phyloP scores from a whole-genome alignment of 2,113 vertebrate species.

The Columba janthina region DNA sequence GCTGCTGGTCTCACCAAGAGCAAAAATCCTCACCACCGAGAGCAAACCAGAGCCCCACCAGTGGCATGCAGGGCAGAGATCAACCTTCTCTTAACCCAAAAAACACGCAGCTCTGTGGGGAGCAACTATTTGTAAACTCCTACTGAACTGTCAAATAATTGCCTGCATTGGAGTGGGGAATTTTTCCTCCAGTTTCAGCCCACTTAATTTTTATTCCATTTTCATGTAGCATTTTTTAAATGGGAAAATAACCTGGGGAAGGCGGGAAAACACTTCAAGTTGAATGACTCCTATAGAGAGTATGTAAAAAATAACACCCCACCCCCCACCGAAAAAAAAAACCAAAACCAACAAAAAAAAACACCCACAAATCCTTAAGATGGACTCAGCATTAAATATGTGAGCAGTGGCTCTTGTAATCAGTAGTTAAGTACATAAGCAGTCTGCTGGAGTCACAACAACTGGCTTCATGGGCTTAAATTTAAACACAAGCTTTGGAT shows the following conservation, averaged over 20 bases:
- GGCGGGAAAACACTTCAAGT: not conserved
- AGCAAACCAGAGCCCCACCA: not conserved
- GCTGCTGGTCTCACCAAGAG: not conserved
- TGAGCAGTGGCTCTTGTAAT: not conserved
- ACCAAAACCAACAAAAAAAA: fast-evolving
- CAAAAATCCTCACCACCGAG: not conserved
- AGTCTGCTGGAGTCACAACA: not conserved
- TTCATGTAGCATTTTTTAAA: not conserved
- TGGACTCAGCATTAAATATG: not conserved
- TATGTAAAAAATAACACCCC: no score
- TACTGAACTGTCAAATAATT: not conserved
- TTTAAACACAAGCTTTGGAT: not conserved
- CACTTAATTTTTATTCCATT: not conserved
- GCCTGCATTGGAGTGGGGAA: not conserved
- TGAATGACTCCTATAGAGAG: not conserved
- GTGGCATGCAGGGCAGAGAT: fast-evolving
- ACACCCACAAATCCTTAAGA: not conserved
- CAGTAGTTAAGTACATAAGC: not conserved
- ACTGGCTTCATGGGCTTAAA: not conserved
- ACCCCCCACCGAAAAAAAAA: no score
- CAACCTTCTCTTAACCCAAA: not conserved
- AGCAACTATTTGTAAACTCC: not conserved
- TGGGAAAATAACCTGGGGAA: not conserved
- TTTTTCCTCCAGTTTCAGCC: not conserved
- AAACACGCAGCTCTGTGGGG: fast-evolving